Evolutionary conservation across 2,888 invertebrate genomes (phyloP).

Genomic region (Nomada goodeniana): DNA sequence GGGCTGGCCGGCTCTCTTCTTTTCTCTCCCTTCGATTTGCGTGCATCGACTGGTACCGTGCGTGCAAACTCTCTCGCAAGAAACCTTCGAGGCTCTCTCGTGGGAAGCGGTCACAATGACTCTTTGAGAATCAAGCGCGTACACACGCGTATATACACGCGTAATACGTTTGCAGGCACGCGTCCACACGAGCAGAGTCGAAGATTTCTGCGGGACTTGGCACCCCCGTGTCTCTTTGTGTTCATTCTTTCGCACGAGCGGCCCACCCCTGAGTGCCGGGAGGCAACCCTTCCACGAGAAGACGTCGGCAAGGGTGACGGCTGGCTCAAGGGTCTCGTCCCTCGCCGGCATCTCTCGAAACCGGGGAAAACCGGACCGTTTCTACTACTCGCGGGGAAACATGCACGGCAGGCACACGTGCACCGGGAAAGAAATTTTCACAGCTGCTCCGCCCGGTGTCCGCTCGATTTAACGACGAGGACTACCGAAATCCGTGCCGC

Average conservation of each 20-base stretch:
- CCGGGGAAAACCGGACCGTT: constrained; percentile 59
- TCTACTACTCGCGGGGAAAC: constrained; percentile 34
- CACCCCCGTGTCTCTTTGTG: constrained; percentile 55
- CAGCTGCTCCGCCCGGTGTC: constrained; percentile 67
- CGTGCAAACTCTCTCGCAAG: neutral
- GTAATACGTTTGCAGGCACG: neutral
- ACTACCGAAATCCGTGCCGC: constrained; percentile 34
- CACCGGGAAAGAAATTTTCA: constrained; percentile 67
- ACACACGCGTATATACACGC: neutral
- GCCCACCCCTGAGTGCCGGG: constrained; percentile 55
- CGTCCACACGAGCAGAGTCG: neutral
- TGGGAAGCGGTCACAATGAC: constrained; percentile 23
- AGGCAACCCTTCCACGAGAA: constrained; percentile 67
- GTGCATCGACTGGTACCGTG: neutral
- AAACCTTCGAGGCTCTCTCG: neutral
- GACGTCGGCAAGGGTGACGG: constrained; percentile 76
- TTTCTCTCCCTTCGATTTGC: constrained; percentile 20
- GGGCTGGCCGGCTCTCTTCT: constrained; percentile 9
- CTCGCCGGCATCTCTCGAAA: constrained; percentile 52
- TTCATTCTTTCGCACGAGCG: constrained; percentile 67
- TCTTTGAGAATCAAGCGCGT: constrained; percentile 12
- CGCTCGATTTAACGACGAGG: constrained; percentile 72
- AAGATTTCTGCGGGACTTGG: constrained; percentile 21
- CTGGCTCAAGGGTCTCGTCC: constrained; percentile 77
- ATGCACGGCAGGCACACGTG: constrained; percentile 1